These are phyloP conservation scores for Lipotes vexillifer DNA, from an alignment of 2,113 vertebrate species.

Conservation along the genomic window DNA sequence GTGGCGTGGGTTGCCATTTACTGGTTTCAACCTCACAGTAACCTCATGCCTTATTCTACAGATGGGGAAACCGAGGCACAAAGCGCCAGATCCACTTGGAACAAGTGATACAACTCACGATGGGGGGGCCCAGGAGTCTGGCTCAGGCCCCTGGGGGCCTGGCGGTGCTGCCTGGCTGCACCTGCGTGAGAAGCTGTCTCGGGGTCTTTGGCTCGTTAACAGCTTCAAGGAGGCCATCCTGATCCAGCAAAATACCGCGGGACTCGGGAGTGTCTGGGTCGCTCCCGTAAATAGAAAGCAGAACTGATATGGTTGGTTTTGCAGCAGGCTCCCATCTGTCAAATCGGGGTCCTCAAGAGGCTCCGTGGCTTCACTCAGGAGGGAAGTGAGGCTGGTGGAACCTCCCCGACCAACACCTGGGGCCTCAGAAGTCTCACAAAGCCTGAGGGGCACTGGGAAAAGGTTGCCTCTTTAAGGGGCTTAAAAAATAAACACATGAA, in stretches of 20 bases:
- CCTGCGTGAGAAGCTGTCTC: accelerated
- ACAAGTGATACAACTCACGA: background rate
- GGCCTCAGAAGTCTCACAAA: background rate
- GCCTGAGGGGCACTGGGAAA: accelerated
- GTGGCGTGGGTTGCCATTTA: background rate
- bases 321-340: background rate
- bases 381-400: background rate
- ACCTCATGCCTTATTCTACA: background rate
- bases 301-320: constrained; percentile 13
- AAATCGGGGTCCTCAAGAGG: background rate
- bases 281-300: constrained; percentile 42
- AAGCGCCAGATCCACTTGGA: background rate
- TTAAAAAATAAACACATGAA: background rate
- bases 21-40: background rate
- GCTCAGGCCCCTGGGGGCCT: accelerated
- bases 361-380: background rate
- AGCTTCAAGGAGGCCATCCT: background rate
- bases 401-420: background rate
- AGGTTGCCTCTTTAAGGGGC: background rate
- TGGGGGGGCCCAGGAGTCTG: background rate
- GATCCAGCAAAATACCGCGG: background rate
- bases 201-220: background rate
- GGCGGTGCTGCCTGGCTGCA: accelerated
- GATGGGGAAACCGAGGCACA: background rate
- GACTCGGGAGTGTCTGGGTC: background rate